These are phyloP conservation scores for Chaenodraco wilsoni DNA, from an alignment of 2,797 vertebrate species.

Conservation along the genomic window DNA sequence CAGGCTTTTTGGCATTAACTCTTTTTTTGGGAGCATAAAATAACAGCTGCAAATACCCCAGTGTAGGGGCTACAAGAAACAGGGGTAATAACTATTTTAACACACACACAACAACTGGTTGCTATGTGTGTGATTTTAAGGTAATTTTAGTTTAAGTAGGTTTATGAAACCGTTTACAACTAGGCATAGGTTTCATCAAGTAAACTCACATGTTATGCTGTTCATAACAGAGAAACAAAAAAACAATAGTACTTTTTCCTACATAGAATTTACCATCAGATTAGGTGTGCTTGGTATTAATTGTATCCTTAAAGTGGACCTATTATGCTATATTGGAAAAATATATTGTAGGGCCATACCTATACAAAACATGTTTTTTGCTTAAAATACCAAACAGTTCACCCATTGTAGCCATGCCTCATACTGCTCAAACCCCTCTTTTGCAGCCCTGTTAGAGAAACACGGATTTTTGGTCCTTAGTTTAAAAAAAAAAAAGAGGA, in stretches of 20 bases:
- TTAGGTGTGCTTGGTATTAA: background rate
- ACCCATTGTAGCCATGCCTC: too few species aligned
- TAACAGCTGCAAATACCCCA: background rate
- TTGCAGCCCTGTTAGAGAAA: too few species aligned
- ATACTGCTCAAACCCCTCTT: too few species aligned
- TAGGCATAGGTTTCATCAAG: background rate
- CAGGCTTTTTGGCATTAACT: slow-evolving; percentile 5
- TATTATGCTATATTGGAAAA: too few species aligned
- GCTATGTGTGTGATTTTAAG: background rate
- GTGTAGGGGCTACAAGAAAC: background rate
- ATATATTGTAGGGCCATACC: too few species aligned
- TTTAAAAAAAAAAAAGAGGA: too few species aligned
- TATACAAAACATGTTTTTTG: too few species aligned
- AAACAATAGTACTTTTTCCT: background rate
- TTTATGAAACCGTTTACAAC: background rate
- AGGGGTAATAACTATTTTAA: background rate
- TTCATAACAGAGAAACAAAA: background rate
- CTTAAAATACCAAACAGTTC: too few species aligned
- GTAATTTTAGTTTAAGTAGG: slow-evolving; percentile 5
- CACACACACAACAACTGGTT: background rate
- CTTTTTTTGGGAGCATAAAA: slow-evolving; percentile 11
- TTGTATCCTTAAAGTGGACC: background rate
- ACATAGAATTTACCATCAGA: background rate
- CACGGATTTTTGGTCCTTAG: too few species aligned
- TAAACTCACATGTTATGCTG: background rate